These are phyloP conservation scores for Semotilus atromaculatus DNA, from an alignment of 2,797 vertebrate genomes.

Conservation along the genomic window DNA sequence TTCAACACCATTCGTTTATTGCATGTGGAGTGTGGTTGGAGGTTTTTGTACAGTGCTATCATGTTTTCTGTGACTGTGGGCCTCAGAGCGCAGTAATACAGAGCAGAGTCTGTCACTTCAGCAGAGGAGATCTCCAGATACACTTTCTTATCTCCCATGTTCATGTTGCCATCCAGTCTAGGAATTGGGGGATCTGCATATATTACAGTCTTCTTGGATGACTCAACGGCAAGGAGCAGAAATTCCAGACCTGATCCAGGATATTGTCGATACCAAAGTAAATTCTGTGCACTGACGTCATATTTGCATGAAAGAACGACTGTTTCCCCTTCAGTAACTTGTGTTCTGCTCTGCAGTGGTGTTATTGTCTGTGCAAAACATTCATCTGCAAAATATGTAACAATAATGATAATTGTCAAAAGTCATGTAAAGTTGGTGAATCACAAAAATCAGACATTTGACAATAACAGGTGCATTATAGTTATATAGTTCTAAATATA, in stretches of 20 bases:
- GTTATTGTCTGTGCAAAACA: conserved; percentile 11
- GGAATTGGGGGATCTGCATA: not conserved
- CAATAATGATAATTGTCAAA: not conserved
- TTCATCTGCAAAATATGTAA: conserved; percentile 15
- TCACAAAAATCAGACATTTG: not conserved
- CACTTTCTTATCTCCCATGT: not conserved
- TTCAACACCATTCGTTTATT: not conserved
- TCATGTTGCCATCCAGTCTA: conserved; percentile 8
- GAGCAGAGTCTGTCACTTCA: conserved; percentile 26
- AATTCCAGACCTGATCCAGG: conserved; percentile 30
- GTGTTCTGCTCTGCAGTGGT: not conserved
- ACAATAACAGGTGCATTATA: not conserved
- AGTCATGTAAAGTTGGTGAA: not conserved
- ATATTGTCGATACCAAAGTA: conserved; percentile 49
- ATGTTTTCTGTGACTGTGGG: conserved; percentile 30
- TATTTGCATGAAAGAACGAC: conserved; percentile 41
- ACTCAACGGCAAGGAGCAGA: conserved; percentile 22
- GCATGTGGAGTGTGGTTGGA: not conserved
- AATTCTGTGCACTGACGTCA: not conserved
- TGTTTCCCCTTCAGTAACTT: conserved; percentile 5
- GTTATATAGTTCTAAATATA: not conserved
- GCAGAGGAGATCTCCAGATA: conserved; percentile 38
- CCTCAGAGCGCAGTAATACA: conserved; percentile 15
- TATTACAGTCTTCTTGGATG: not conserved
- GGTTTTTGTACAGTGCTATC: conserved; percentile 9